Conservation (phyloP, 2,888 invertebrate species). For the Andrena marginata region DNA sequence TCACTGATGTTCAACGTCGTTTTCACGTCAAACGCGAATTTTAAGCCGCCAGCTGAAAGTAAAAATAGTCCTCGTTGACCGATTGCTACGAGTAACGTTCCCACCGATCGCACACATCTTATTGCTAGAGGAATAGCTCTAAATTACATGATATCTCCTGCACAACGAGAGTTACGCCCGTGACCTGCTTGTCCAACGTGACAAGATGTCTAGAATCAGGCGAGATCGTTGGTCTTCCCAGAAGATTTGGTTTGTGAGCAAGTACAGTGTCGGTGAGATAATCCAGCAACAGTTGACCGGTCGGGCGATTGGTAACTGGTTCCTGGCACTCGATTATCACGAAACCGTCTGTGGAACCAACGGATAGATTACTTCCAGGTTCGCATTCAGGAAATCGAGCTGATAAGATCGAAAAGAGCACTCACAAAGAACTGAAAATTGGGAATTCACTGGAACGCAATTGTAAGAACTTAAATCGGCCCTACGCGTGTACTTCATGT, state of each 20-base stretch:
- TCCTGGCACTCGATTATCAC: constrained; percentile 90
- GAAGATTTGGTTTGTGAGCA: constrained; percentile 87
- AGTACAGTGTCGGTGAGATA: constrained; percentile 90
- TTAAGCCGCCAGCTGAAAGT: constrained; percentile 87
- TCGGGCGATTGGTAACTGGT: constrained; percentile 88
- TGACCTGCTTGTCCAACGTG: constrained; percentile 87
- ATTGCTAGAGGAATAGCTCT: not conserved
- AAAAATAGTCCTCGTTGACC: not conserved
- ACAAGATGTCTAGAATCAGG: constrained; percentile 90
- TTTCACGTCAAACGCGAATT: constrained; percentile 91
- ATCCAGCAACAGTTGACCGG: constrained; percentile 90
- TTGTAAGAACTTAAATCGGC: constrained; percentile 90
- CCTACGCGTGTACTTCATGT: constrained; percentile 90
- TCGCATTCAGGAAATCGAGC: no score
- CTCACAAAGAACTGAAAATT: constrained; percentile 91
- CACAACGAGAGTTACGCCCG: constrained; percentile 88
- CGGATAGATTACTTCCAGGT: not conserved
- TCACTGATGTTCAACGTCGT: constrained; percentile 91
- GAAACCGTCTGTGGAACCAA: constrained; percentile 87
- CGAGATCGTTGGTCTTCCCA: constrained; percentile 89
- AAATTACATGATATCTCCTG: constrained; percentile 88
- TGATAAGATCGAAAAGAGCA: constrained; percentile 58
- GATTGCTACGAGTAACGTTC: constrained; percentile 4
- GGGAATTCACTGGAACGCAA: constrained; percentile 90
- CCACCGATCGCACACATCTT: not conserved